Base-by-base conservation (phyloP, 2,888 invertebrate species). In the Cinara cedri region DNA sequence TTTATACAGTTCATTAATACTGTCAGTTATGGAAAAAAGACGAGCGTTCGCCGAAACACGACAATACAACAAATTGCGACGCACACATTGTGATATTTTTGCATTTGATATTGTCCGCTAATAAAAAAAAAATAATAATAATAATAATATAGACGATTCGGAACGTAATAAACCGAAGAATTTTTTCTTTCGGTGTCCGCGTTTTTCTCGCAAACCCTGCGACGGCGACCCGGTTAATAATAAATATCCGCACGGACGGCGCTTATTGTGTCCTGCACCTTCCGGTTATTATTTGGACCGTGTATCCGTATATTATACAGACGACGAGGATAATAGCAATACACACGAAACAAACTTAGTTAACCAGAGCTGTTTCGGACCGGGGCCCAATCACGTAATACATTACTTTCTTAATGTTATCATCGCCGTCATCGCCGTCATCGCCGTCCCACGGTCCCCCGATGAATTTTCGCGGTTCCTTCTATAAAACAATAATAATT, bases 391-490 rank as follows among this genome's bases (percentile, higher is more conserved):
- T 75, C 74, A 75, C 74, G 74, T 75, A 75, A 75, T 63, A 75
- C 74, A 75, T 75, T 75, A 75, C 74, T 75, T 65, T 75, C 74
- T 65, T 75, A 75, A 65, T 75, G 54, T 42, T 75, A 75, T 75
- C 65, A 74, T 62, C 21, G 21, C 44, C 44, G 49, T 60, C 60
- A 49, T 72, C 62, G 14, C n/a, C 46, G 44, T 60, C 65, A 8
- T 24, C 65, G 42, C 13, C 34, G n/a, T 51, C 44, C 21, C 63
- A 34, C 21, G 42, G 54, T 75, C 51, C 74, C 74, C 54, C 42
- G 21, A 51, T 65, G 62, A n/a, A 51, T 74, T 74, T 63, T 62
- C 34, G 34, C 34, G 34, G 42, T 68, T 42, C 63, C 51, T 65
- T 44, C 42, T 75, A 34, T 34, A 34, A 34, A 34, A 6, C 34